Base-by-base conservation (phyloP, 2,113 vertebrate genomes). In the Phoenicopterus ruber region DNA sequence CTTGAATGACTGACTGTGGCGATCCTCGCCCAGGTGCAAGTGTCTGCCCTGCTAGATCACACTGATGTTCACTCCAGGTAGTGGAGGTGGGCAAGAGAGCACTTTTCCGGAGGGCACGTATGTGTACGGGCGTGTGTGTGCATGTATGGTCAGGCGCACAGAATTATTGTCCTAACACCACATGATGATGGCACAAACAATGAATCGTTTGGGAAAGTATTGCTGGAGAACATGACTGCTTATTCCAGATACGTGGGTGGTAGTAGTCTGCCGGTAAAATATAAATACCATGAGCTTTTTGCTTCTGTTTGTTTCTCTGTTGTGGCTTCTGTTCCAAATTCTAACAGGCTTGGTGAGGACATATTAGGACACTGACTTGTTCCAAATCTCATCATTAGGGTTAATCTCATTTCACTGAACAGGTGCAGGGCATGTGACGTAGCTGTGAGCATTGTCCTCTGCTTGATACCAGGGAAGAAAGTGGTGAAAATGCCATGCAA, bases 51-150 rank as follows among this genome's bases (percentile, higher is more conserved):
- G 55, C 31, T 46, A 10, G 3, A 46, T 42, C n/a, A n/a, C 42
- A 17, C 4, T 42, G 34, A 20, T 12, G 3, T 40, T 66, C 4
- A 0, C 8, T 65, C 29, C 6, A 0, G 11, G 25, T 17, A 34
- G 28, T 40, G 6, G 17, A 65, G 19, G 7, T 38, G 3, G 11
- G 24, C 29, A 54, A 31, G 6, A 50, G 9, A 72, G 6, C 7
- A 26, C 14, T 10, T 72, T 86, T 91, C 28, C 42, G n/a, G 25
- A 71, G 29, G 6, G 7, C 29, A 32, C 20, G 17, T 13, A 2
- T 22, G 6, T 22, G 9, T 25, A 13, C 13, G 18, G 22, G 5
- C 4, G 1, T 22, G 6, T 0, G 2, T 26, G 12, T 50, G 34
- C 1, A 0, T 5, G n/a, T 11, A 24, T 13, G 29, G 24, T 16